Evolutionary conservation across 2,888 invertebrate species (phyloP).

Genomic region (Heliconius ethilla): DNA sequence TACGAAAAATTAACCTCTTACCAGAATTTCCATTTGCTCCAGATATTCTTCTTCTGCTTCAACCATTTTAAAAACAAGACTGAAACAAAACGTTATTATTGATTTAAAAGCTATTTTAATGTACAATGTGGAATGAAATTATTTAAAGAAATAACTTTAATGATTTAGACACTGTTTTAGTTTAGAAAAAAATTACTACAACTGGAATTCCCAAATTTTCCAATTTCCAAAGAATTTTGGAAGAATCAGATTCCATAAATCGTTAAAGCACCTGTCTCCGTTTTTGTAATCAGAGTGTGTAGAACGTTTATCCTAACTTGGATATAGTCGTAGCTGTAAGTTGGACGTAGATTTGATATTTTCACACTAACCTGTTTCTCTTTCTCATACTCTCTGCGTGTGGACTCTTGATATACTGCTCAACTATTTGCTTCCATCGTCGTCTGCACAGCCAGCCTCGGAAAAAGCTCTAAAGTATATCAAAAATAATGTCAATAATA

Average conservation of each 20-base stretch:
- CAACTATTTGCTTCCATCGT: conserved; percentile 96
- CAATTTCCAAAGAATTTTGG: too few relatives aligned
- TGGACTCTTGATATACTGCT: conserved; percentile 96
- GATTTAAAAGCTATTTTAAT: background rate
- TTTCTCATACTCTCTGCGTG: conserved; percentile 97
- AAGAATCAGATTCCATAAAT: too few relatives aligned
- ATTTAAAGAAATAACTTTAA: too few relatives aligned
- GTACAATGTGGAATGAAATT: too few relatives aligned
- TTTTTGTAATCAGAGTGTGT: background rate
- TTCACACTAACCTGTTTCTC: conserved; percentile 86
- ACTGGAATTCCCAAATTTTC: too few relatives aligned
- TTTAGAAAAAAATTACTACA: too few relatives aligned
- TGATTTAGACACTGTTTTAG: too few relatives aligned
- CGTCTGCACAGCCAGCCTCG: conserved; percentile 95
- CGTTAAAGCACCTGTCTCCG: too few relatives aligned
- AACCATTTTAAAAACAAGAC: conserved; percentile 94
- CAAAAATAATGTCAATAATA: background rate
- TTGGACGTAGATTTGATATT: background rate
- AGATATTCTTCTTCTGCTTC: conserved; percentile 96
- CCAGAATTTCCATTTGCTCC: conserved; percentile 91
- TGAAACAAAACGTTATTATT: conserved; percentile 60
- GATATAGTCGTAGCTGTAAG: background rate
- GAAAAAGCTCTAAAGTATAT: conserved; percentile 88
- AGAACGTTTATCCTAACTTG: background rate
- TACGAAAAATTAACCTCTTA: conserved; percentile 46